Evolutionary conservation across 2,888 invertebrate species (phyloP).

Genomic region (Morpho deidamia): DNA sequence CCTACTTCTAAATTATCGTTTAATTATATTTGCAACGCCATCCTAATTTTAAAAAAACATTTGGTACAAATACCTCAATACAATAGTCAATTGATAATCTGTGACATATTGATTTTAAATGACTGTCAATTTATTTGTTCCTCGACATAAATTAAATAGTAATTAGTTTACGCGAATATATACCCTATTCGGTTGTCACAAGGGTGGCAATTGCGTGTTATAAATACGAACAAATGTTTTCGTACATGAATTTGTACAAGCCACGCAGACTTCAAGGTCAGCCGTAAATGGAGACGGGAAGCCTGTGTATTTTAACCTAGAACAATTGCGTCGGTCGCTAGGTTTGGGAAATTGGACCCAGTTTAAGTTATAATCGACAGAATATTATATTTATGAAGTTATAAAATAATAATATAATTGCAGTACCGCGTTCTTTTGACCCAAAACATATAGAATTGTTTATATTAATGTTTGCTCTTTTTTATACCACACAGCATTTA

Average conservation of each 20-base stretch:
- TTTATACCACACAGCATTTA: too few species aligned
- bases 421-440: too few species aligned
- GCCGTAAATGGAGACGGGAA: conserved; percentile 1
- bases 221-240: neutral
- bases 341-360: too few species aligned
- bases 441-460: too few species aligned
- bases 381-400: too few species aligned
- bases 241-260: conserved; percentile 6
- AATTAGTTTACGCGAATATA: neutral
- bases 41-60: too few species aligned
- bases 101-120: conserved; percentile 2
- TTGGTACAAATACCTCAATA: neutral
- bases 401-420: too few species aligned
- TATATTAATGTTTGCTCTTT: too few species aligned
- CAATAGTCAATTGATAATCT: neutral
- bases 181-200: neutral
- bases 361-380: too few species aligned
- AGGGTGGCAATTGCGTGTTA: neutral
- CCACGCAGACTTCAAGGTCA: conserved; percentile 9
- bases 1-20: too few species aligned
- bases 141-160: neutral
- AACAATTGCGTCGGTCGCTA: neutral
- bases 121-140: neutral
- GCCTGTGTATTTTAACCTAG: neutral
- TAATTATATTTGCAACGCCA: neutral